These are phyloP conservation scores for Menura novaehollandiae DNA, from an alignment of 2,113 vertebrate species.

Conservation along the genomic window DNA sequence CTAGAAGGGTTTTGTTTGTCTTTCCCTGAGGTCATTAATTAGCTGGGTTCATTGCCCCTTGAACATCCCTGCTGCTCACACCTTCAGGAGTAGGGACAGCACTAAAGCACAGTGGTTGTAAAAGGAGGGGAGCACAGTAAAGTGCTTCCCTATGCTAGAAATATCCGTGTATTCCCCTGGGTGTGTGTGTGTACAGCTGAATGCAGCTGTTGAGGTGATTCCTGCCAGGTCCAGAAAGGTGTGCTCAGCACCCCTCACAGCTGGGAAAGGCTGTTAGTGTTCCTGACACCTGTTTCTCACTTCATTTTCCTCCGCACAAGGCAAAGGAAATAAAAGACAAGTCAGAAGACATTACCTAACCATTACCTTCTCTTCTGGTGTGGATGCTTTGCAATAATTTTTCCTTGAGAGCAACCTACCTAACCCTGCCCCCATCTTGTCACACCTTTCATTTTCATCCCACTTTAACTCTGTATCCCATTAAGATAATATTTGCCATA, in stretches of 20 bases:
- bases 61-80: neutral
- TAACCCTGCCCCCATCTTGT: neutral
- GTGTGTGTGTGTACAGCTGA: neutral
- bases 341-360: neutral
- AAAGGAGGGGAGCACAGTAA: neutral
- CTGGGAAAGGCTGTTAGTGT: neutral
- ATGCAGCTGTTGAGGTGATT: neutral
- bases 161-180: fast-evolving
- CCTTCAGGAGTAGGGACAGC: neutral
- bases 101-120: neutral
- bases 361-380: neutral
- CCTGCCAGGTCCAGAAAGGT: neutral
- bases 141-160: neutral
- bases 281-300: neutral
- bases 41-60: neutral
- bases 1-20: neutral
- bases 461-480: neutral
- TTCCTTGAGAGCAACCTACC: neutral
- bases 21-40: neutral
- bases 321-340: neutral
- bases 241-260: neutral
- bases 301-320: neutral
- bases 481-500: neutral
- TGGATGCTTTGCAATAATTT: neutral
- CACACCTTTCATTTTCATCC: neutral